phyloP scores from a whole-genome alignment of 2,113 vertebrate genomes.

The Sphyrna mokarran region DNA sequence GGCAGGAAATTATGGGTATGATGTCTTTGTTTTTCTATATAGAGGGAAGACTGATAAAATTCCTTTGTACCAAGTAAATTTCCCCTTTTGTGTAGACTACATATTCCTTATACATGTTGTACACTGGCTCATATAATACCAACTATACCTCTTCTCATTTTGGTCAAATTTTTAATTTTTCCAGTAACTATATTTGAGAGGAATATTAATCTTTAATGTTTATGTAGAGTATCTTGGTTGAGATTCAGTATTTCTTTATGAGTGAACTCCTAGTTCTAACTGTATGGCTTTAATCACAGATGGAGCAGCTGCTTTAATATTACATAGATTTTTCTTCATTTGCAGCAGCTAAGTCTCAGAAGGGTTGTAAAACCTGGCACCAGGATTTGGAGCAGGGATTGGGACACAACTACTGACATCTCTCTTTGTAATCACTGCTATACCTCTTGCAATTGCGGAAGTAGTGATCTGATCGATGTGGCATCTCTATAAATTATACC shows the following conservation, averaged over 20 bases:
- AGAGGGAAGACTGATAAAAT: background rate
- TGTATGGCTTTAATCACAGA: constrained; percentile 27
- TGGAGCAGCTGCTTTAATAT: constrained; percentile 29
- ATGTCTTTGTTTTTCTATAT: background rate
- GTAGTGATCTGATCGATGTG: constrained; percentile 26
- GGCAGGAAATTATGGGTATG: background rate
- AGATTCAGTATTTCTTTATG: background rate
- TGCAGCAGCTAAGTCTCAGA: constrained; percentile 21
- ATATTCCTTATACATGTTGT: background rate
- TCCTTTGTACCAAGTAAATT: background rate
- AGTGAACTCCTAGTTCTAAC: background rate
- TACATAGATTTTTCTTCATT: constrained; percentile 36
- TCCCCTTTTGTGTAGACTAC: background rate
- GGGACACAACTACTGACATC: constrained; percentile 24
- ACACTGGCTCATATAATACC: background rate
- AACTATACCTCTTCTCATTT: background rate
- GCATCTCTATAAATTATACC: background rate
- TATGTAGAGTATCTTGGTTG: background rate
- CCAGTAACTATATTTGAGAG: background rate
- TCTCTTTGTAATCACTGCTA: constrained; percentile 20
- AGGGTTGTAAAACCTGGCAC: constrained; percentile 30
- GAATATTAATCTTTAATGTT: background rate
- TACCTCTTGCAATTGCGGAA: constrained; percentile 18
- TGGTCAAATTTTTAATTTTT: background rate
- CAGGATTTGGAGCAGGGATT: constrained; percentile 24